Evolutionary conservation across 2,888 invertebrate genomes (phyloP).

Genomic region (Orthosia gracilis): DNA sequence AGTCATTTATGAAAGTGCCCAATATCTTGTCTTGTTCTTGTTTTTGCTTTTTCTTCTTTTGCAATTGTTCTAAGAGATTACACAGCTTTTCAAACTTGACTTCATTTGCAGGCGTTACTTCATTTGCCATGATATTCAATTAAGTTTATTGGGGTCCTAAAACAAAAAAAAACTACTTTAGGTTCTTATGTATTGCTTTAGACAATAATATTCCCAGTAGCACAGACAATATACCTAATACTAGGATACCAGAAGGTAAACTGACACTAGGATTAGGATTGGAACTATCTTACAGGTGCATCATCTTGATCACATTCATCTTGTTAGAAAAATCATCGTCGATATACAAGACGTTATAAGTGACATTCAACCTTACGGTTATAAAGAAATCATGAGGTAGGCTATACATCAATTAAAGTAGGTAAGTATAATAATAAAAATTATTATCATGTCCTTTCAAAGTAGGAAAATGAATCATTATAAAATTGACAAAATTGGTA

Average conservation of each 20-base stretch:
- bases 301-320: not conserved
- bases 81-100: conserved; percentile 91
- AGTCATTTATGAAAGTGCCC: conserved; percentile 86
- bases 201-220: not conserved
- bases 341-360: not conserved
- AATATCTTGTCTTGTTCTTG: conserved; percentile 88
- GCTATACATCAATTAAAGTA: not conserved
- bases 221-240: no score
- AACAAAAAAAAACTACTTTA: conserved; percentile 53
- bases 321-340: not conserved
- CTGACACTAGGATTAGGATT: not conserved
- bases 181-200: not conserved
- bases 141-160: conserved; percentile 48
- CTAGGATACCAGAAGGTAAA: no score
- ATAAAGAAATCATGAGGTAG: not conserved
- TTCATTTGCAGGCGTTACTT: conserved; percentile 72
- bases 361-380: not conserved
- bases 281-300: not conserved
- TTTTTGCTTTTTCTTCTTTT: conserved; percentile 82
- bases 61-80: conserved; percentile 91
- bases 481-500: no score
- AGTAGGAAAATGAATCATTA: no score
- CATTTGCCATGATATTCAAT: conserved; percentile 59
- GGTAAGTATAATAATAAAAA: not conserved
- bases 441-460: not conserved